A percentile compares a stretch with the other conserved stretches of the same genome.
Conservation (phyloP, 2,888 invertebrate genomes). For the Meiosimyza platycephala region DNA sequence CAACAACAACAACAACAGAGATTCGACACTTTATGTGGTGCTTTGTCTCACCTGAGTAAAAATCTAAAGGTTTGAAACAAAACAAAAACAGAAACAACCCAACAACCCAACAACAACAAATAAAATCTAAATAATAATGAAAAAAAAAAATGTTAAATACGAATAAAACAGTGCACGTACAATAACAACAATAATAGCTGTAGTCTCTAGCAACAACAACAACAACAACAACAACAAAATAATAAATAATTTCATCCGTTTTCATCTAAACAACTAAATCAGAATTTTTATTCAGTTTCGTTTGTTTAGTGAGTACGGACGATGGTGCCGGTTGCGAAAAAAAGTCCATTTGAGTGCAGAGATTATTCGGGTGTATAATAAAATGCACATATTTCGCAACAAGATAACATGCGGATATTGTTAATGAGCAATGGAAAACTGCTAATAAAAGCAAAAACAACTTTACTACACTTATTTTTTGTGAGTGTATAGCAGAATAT, state of each 20-base stretch:
- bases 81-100: no score
- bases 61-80: constrained; percentile 54
- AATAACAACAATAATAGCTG: constrained; percentile 28
- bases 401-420: no score
- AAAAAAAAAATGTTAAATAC: constrained; percentile 28
- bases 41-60: constrained; percentile 50
- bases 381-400: constrained; percentile 2
- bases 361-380: constrained; percentile 11
- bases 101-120: constrained; percentile 4
- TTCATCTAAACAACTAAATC: constrained; percentile 57
- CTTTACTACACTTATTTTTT: neutral
- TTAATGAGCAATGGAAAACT: neutral
- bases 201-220: constrained; percentile 36
- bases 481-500: neutral
- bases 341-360: constrained; percentile 7
- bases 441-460: neutral
- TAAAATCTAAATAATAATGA: constrained; percentile 20
- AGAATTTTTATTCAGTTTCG: constrained; percentile 65
- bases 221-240: constrained; percentile 37
- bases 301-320: constrained; percentile 65
- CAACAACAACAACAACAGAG: constrained; percentile 17
- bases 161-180: constrained; percentile 32
- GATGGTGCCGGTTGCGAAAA: constrained; percentile 48
- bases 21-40: constrained; percentile 15
- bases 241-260: constrained; percentile 49